Evolutionary conservation across 2,797 vertebrate genomes (phyloP), one percentile per base, ranked within the genome.

Genomic region (Halcyon badia): DNA sequence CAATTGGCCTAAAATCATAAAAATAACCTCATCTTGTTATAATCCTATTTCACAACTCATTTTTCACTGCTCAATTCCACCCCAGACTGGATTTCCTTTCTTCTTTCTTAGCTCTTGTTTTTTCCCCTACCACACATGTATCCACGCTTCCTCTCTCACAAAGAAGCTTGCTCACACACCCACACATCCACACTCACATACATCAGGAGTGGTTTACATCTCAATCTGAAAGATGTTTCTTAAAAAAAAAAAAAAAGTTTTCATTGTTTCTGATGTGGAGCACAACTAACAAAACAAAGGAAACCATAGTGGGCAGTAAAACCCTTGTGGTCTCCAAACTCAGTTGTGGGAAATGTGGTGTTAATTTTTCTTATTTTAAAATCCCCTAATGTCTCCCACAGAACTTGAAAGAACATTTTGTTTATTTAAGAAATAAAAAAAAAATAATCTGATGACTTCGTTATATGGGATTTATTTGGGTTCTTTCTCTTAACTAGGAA

Each of bases 361-460:
- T 96, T 97, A 96, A 97, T 97, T 91, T 95, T 96, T 96, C 93
- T 87, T 94, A 96, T 95, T 97, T 97, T 97, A 96, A 97, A 97
- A 96, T 71, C 44, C 83, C 76, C 61, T 89, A 77, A 84, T 97
- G 94, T 46, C 92, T 90, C 89, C 92, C 89, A 93, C 66, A 95
- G 96, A 96, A 97, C 81, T 96, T 95, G 82, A 97, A 97, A 96
- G 93, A 92, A 92, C 68, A 80, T 78, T 76, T 65, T 97, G 79
- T 95, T 96, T 97, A 79, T 46, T 90, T 81, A 85, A 89, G 90
- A 87, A 90, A 58, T 60, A 84, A 71, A 52, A 73, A 73, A 73
- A 83, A 39, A 35, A 35, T n/a, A 89, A 94, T 78, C 91, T 46
- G 83, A 81, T 87, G 89, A 91, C 83, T 97, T 92, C 0, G 8